Evolutionary conservation across 2,797 vertebrate species (phyloP), one percentile per base, ranked within the genome.

Genomic region (Picus viridis): DNA sequence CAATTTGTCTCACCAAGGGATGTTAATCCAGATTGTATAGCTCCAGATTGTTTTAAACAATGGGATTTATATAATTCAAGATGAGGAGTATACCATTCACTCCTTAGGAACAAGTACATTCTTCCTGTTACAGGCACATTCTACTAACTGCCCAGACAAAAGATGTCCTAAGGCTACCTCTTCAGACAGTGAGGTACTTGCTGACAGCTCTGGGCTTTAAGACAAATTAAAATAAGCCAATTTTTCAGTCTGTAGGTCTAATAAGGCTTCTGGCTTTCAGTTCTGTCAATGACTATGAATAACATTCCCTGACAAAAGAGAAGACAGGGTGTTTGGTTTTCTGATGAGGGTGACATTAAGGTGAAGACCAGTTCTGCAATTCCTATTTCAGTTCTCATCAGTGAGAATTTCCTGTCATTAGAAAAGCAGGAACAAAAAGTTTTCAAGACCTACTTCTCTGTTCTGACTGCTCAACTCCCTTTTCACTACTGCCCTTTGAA

Each of bases 211-310:
- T 61, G 22, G 26, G 74, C 53, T 62, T 68, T 83, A 93, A 80
- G 87, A 80, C 43, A 92, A 65, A 83, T 89, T 90, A 81, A 79
- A 92, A 83, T 70, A 79, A 96, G 69, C 16, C 54, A 78, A 39
- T 93, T 83, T 94, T 95, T 96, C 89, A 93, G 84, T 81, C 88
- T 91, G 34, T 92, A 81, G 68, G 15, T 68, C 94, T 93, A 89
- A 93, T 83, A 94, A 93, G 85, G 20, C 58, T 96, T 91, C 85
- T 79, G 36, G 36, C 51, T 94, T 71, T 71, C 34, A 10, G 34
- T 91, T 92, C 85, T 72, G 69, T 58, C 84, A 69, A 59, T 67
- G 89, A 47, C 71, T 92, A 85, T 63, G 92, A 81, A 75, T 82
- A 95, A 92, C 86, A 95, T 79, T 88, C 83, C 68, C 72, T 70